Conservation (phyloP, 2,888 invertebrate species). For the Synergus itoensis region DNA sequence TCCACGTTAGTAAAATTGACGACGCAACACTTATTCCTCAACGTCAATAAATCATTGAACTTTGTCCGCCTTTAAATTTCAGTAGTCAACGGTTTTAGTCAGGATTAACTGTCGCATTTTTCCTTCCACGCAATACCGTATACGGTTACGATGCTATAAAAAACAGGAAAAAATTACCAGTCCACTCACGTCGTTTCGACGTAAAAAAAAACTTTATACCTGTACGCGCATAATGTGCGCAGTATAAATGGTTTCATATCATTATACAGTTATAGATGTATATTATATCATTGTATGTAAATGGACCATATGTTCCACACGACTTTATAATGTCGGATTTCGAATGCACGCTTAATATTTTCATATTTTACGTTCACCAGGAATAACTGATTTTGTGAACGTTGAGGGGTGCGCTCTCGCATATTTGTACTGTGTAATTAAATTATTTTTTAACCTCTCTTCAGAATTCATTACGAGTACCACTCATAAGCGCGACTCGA, state of each 20-base stretch:
- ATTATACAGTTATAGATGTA: background rate
- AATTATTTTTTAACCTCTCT: constrained; percentile 35
- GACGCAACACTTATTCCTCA: too few relatives aligned
- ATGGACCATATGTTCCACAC: constrained; percentile 13
- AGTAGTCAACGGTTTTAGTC: constrained; percentile 50
- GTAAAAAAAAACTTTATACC: constrained; percentile 55
- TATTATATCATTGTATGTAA: constrained; percentile 28
- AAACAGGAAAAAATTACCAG: constrained; percentile 66
- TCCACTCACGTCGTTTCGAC: constrained; percentile 66
- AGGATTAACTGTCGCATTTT: constrained; percentile 55
- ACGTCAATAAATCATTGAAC: background rate
- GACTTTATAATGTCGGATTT: constrained; percentile 36
- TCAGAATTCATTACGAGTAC: constrained; percentile 15
- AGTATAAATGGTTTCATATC: constrained; percentile 13
- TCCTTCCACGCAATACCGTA: constrained; percentile 49
- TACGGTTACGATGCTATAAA: constrained; percentile 64
- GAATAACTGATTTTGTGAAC: constrained; percentile 33
- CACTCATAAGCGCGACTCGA: background rate
- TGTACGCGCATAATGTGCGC: constrained; percentile 1
- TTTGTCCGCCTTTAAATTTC: constrained; percentile 45
- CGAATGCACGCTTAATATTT: constrained; percentile 29
- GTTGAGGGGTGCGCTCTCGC: background rate
- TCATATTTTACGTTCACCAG: constrained; percentile 33
- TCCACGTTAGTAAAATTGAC: too few relatives aligned
- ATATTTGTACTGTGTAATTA: constrained; percentile 20